Evolutionary conservation across 1,140 invertebrate genomes (phyloP).

Genomic region (Hylaeus anthracinus): DNA sequence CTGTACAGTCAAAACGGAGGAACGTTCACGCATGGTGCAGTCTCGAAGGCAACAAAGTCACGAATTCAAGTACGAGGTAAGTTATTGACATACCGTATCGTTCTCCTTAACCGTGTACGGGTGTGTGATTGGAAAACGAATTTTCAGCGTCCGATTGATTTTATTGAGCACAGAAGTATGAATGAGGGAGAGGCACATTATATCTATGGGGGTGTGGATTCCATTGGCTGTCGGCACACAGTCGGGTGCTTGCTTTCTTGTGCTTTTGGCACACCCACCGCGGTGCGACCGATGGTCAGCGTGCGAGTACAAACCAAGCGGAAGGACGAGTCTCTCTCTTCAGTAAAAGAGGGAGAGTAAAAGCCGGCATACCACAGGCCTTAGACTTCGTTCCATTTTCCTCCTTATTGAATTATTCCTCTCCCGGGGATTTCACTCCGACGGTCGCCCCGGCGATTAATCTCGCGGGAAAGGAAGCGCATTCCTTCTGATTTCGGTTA

Average conservation of each 20-base stretch:
- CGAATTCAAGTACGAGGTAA: slow-evolving; percentile 60
- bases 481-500: slow-evolving; percentile 17
- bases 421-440: slow-evolving; percentile 38
- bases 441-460: slow-evolving; percentile 25
- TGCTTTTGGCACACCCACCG: slow-evolving; percentile 49
- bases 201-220: slow-evolving; percentile 44
- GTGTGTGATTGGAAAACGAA: background rate
- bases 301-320: slow-evolving; percentile 28
- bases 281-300: slow-evolving; percentile 30
- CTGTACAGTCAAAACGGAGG: slow-evolving; percentile 24
- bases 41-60: slow-evolving; percentile 15
- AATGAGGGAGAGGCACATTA: slow-evolving; percentile 15
- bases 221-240: slow-evolving; percentile 39
- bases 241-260: slow-evolving; percentile 7
- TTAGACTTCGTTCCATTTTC: slow-evolving; percentile 43
- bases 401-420: slow-evolving; percentile 40
- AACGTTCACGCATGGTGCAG: slow-evolving; percentile 45
- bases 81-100: slow-evolving; percentile 18
- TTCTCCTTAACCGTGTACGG: background rate
- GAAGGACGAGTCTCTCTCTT: slow-evolving; percentile 31
- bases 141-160: slow-evolving; percentile 40
- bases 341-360: slow-evolving; percentile 48
- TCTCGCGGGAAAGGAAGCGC: slow-evolving; percentile 38
- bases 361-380: slow-evolving; percentile 35
- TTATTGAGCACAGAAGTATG: slow-evolving; percentile 5